A percentile compares a stretch with the other conserved stretches of the same genome.
Conservation (phyloP, 2,113 vertebrate genomes). For the Cyanoliseus patagonus region DNA sequence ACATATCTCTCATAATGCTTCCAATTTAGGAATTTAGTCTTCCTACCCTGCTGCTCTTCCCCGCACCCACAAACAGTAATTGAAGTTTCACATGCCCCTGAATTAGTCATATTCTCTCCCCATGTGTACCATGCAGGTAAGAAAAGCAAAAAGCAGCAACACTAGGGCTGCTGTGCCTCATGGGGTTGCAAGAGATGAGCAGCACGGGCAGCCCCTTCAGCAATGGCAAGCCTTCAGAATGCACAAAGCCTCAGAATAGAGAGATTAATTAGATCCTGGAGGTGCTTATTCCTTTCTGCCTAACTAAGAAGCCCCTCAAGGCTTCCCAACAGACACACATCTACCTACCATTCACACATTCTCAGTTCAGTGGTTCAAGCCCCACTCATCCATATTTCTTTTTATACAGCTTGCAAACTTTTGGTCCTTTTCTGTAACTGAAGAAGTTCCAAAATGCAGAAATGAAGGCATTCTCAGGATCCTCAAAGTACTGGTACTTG, state of each 20-base stretch:
- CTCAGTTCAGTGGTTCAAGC: background rate
- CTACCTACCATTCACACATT: background rate
- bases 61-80: background rate
- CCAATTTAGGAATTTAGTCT: background rate
- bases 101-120: background rate
- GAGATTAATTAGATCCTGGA: background rate
- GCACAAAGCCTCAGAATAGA: background rate
- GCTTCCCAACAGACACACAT: background rate
- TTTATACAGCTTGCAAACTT: background rate
- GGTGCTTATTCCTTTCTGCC: background rate
- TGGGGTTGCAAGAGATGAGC: accelerated
- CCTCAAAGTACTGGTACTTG: background rate
- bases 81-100: background rate
- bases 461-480: background rate
- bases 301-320: background rate
- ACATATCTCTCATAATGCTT: background rate
- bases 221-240: background rate
- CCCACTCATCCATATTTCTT: background rate
- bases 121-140: background rate
- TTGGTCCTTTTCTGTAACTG: background rate
- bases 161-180: accelerated
- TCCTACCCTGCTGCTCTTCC: background rate
- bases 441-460: background rate
- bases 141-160: background rate
- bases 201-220: background rate